phyloP scores from a whole-genome alignment of 2,888 invertebrate genomes.

The Caenorhabditis parvicauda region DNA sequence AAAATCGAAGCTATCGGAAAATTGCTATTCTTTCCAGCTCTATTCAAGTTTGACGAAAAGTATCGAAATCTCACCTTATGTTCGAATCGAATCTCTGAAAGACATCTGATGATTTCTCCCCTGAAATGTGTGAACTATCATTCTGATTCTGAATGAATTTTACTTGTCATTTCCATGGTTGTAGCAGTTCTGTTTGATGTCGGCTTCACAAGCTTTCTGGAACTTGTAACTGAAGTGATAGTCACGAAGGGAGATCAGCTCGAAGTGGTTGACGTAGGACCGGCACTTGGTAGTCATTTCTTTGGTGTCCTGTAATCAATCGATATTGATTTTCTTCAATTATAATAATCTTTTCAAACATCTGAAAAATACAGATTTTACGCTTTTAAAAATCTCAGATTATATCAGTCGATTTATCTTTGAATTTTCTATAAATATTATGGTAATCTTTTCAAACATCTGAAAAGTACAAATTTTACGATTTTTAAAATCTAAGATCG shows the following conservation, averaged over 20 bases:
- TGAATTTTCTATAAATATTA: not conserved
- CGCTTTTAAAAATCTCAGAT: not conserved
- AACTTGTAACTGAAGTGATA: conserved; percentile 82
- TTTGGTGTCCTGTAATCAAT: conserved; percentile 15
- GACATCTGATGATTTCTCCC: conserved; percentile 74
- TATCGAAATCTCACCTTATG: conserved; percentile 28
- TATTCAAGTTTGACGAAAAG: not conserved
- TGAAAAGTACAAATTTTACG: not conserved
- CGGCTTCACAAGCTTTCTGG: conserved; percentile 78
- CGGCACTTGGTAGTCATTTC: conserved; percentile 61
- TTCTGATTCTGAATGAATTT: conserved; percentile 2
- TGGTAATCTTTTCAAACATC: not conserved
- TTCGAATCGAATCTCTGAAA: conserved; percentile 85
- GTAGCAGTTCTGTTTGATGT: conserved; percentile 71
- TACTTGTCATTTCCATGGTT: conserved; percentile 56
- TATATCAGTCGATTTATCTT: not conserved
- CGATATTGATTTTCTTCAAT: not conserved
- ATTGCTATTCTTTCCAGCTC: not conserved
- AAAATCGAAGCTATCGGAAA: no score
- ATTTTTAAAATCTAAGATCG: not conserved
- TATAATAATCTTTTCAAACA: not conserved
- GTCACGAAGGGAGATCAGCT: conserved; percentile 86
- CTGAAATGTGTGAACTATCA: conserved; percentile 23
- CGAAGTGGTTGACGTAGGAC: conserved; percentile 93
- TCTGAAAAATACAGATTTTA: no score